Conservation (phyloP, 2,888 invertebrate genomes). For the Bombylius major region DNA sequence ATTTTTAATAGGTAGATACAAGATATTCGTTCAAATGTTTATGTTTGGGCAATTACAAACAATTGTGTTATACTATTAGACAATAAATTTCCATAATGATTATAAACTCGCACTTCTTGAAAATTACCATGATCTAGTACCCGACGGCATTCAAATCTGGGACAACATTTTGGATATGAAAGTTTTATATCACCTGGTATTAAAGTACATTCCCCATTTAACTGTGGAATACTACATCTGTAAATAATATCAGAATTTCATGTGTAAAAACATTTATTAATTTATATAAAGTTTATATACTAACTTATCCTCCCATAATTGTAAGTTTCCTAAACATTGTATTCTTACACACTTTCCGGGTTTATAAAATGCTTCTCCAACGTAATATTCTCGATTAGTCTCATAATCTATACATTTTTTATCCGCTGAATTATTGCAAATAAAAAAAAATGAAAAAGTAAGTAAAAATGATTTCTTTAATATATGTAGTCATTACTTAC, state of each 20-base stretch:
- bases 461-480: background rate
- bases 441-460: background rate
- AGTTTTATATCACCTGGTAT: constrained; percentile 21
- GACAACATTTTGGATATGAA: constrained; percentile 31
- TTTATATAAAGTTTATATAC: too few relatives aligned
- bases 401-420: constrained; percentile 24
- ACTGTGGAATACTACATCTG: constrained; percentile 26
- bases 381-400: constrained; percentile 26
- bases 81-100: constrained; percentile 27
- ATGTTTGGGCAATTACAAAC: constrained; percentile 11
- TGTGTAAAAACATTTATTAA: too few relatives aligned
- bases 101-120: constrained; percentile 25
- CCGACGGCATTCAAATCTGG: constrained; percentile 26
- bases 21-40: too few relatives aligned
- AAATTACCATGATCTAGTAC: constrained; percentile 19
- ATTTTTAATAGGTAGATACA: too few relatives aligned
- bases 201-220: constrained; percentile 23
- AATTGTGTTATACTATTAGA: constrained; percentile 24
- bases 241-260: background rate
- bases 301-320: constrained; percentile 32
- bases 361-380: constrained; percentile 30
- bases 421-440: background rate
- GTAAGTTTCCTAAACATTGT: constrained; percentile 28
- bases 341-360: constrained; percentile 27
- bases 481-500: background rate